Evolutionary conservation across 2,888 invertebrate genomes (phyloP).

Genomic region (Phyllotreta striolata): DNA sequence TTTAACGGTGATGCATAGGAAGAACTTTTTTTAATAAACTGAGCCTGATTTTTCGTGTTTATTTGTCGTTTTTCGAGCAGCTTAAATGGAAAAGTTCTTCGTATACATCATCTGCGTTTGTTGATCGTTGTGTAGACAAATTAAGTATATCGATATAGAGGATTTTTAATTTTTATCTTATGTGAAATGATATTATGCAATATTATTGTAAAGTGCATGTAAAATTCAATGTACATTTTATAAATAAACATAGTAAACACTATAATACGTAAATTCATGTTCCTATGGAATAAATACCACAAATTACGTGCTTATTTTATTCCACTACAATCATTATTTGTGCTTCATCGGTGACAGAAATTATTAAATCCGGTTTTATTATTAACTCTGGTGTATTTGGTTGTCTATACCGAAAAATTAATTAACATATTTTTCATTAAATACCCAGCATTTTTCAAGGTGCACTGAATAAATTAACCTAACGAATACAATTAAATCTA

Average conservation of each 20-base stretch:
- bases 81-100: slow-evolving; percentile 1
- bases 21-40: slow-evolving; percentile 4
- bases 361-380: too few species aligned
- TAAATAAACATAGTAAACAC: slow-evolving; percentile 36
- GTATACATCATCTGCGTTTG: slow-evolving; percentile 16
- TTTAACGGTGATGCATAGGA: slow-evolving; percentile 9
- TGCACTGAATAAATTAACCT: too few species aligned
- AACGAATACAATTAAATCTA: too few species aligned
- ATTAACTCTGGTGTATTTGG: too few species aligned
- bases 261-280: slow-evolving; percentile 25
- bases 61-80: neutral
- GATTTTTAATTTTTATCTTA: slow-evolving; percentile 15
- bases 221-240: slow-evolving; percentile 46
- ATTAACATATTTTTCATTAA: too few species aligned
- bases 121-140: slow-evolving; percentile 14
- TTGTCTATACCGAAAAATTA: too few species aligned
- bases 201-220: slow-evolving; percentile 40
- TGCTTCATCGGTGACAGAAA: too few species aligned
- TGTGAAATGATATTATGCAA: slow-evolving; percentile 7
- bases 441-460: neutral
- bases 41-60: neutral
- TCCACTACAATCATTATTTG: neutral
- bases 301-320: slow-evolving; percentile 10
- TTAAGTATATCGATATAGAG: slow-evolving; percentile 9
- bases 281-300: slow-evolving; percentile 20